Percentiles rank a stretch among this genome's conserved stretches.
phyloP scores from a whole-genome alignment of 2,113 vertebrate genomes.

The Acanthisitta chloris region DNA sequence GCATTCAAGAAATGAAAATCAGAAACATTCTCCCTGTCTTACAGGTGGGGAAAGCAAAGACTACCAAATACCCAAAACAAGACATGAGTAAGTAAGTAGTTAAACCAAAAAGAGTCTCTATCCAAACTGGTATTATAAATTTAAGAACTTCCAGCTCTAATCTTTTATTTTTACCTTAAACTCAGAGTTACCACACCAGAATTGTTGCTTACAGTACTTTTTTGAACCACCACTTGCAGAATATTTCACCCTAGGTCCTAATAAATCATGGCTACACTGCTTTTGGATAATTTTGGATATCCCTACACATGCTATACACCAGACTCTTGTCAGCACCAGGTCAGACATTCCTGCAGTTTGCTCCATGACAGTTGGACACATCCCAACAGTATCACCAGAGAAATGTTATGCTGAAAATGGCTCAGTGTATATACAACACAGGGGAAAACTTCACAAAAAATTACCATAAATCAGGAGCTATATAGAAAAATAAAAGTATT shows the following conservation, averaged over 20 bases:
- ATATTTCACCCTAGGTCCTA: not conserved
- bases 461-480: not conserved
- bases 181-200: not conserved
- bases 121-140: not conserved
- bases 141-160: not conserved
- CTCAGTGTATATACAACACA: not conserved
- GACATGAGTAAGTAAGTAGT: not conserved
- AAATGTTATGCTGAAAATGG: not conserved
- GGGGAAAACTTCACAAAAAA: not conserved
- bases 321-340: not conserved
- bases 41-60: not conserved
- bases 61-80: not conserved
- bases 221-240: not conserved
- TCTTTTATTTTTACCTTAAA: not conserved
- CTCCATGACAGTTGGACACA: accelerated
- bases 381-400: not conserved
- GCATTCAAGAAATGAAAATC: not conserved
- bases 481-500: not conserved
- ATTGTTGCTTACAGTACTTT: not conserved
- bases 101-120: not conserved
- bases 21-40: not conserved
- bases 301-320: no score
- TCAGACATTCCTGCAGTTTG: accelerated
- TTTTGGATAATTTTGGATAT: not conserved
- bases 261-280: not conserved